Base-by-base conservation (phyloP, 2,888 invertebrate genomes). In the Melikaiella ostensackeni region DNA sequence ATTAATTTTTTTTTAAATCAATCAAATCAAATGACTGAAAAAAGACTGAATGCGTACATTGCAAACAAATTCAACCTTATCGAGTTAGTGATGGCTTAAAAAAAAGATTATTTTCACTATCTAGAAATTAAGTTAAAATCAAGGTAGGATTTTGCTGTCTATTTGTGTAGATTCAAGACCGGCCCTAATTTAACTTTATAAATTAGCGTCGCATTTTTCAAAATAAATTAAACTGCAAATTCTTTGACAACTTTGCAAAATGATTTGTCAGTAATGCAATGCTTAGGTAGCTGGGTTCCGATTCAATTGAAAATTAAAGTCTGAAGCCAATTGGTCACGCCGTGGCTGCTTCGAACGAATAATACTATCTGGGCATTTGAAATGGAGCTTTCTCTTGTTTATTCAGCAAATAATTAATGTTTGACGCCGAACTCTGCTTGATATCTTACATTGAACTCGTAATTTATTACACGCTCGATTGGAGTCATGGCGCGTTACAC, bases 391-490 rank as follows among this genome's bases (percentile, higher is more conserved):
- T 80, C 80, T 81, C 82, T 79, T 82, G 80, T 81, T 81, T 81
- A 82, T 81, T 77, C 76, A 81, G 59, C 81, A 76, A 82, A 80
- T 82, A 80, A 82, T 82, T 79, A 81, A 81, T 80, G 81, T 79
- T 80, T 79, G 70, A 74, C 80, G 79, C 75, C 75, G 75, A 80
- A 77, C 77, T 78, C 64, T 77, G 79, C 76, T 82, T 81, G 80
- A 79, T 81, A 79, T 79, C 64, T 76, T 77, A 77, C 80, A 76
- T 66, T 75, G 33, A 24, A 74, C 77, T 78, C 76, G 79, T 77
- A 75, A 83, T 83, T 81, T 81, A 81, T 83, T 80, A 80, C 74
- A 76, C 79, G 81, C 78, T 80, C 79, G 79, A 81, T 80, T 82
- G 80, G 80, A 77, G 74, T 55, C 64, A 59, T 76, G 79, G 79